Evolutionary conservation across 2,888 invertebrate genomes (phyloP).

Genomic region (Eumerus sabulonum): DNA sequence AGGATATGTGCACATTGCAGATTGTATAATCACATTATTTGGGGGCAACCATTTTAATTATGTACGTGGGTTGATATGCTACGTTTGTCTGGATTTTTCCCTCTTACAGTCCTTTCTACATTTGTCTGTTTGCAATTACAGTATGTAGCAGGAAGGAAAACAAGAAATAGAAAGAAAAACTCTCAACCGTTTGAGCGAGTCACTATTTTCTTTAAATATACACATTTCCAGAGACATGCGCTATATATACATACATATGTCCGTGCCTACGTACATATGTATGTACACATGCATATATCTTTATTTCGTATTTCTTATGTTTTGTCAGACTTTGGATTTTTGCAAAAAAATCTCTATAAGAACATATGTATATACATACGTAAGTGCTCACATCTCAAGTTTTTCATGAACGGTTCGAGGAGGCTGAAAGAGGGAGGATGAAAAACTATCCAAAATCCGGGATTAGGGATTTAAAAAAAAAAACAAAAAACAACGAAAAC

Average conservation of each 20-base stretch:
- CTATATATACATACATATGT: conserved; percentile 35
- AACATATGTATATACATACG: conserved; percentile 4
- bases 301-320: neutral
- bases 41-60: conserved; percentile 32
- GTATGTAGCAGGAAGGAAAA: conserved; percentile 21
- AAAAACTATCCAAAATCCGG: neutral
- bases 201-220: conserved; percentile 61
- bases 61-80: conserved; percentile 33
- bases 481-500: neutral
- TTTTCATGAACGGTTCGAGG: conserved; percentile 16
- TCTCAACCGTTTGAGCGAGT: conserved; percentile 58
- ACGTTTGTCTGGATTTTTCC: neutral
- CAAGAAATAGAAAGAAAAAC: conserved; percentile 32
- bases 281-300: conserved; percentile 4
- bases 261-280: conserved; percentile 23
- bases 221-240: conserved; percentile 63
- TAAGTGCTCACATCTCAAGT: conserved; percentile 18
- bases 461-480: neutral
- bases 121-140: conserved; percentile 46
- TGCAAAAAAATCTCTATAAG: conserved; percentile 34
- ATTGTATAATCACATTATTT: conserved; percentile 62
- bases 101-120: conserved; percentile 11
- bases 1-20: conserved; percentile 45
- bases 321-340: conserved; percentile 35
- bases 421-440: neutral